phyloP scores from a whole-genome alignment of 2,888 invertebrate genomes.

The Drosophila macrothrix region DNA sequence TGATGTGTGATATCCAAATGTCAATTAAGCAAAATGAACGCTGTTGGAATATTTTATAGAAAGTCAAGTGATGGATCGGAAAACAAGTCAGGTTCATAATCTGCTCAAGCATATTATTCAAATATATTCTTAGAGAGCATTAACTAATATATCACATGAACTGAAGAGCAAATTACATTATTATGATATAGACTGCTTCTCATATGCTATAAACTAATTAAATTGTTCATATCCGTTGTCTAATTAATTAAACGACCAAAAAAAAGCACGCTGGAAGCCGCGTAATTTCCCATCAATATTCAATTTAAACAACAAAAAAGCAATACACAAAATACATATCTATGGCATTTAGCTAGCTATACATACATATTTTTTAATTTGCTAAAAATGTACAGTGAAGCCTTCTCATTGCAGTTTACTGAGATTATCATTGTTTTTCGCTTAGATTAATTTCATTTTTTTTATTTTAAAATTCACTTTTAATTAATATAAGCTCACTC shows the following conservation, averaged over 20 bases:
- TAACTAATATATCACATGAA: not conserved
- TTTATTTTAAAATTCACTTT: not conserved
- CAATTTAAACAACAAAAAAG: slow-evolving; percentile 53
- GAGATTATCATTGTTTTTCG: too few relatives aligned
- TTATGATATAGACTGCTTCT: not conserved
- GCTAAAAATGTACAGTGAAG: slow-evolving; percentile 15
- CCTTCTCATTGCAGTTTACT: not conserved
- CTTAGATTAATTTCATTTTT: not conserved
- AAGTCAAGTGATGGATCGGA: not conserved
- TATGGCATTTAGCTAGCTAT: not conserved
- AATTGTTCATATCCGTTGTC: slow-evolving; percentile 68
- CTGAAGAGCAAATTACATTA: not conserved
- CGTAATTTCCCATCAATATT: slow-evolving; percentile 51
- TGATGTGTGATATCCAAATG: slow-evolving; percentile 52
- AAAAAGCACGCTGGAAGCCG: slow-evolving; percentile 8
- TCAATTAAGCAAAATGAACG: slow-evolving; percentile 1
- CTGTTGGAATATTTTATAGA: not conserved
- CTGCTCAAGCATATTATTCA: not conserved
- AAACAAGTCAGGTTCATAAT: not conserved
- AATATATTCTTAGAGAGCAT: too few relatives aligned
- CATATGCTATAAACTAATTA: slow-evolving; percentile 65
- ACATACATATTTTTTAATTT: not conserved
- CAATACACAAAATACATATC: slow-evolving; percentile 6
- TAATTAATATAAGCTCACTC: not conserved
- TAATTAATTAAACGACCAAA: slow-evolving; percentile 58